Conservation (phyloP, 2,888 invertebrate genomes). For the Parascotia fuliginaria region DNA sequence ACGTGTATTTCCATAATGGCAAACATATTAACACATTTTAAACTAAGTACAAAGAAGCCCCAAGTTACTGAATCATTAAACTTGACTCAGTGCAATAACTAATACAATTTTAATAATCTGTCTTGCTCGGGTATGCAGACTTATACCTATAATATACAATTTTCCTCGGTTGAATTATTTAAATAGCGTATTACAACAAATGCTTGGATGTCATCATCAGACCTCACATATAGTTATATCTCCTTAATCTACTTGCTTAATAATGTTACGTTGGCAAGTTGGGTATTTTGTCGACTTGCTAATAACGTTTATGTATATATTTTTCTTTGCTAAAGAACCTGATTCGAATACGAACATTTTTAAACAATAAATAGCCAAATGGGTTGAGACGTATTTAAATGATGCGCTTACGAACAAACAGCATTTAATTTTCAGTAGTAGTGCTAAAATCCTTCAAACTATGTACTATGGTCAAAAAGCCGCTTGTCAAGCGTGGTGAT, state of each 20-base stretch:
- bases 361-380: no score
- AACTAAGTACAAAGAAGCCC: not conserved
- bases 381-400: no score
- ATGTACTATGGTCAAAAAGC: no score
- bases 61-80: slow-evolving; percentile 1
- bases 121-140: slow-evolving; percentile 2
- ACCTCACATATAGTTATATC: slow-evolving; percentile 3
- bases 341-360: no score
- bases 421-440: no score
- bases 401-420: no score
- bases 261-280: no score
- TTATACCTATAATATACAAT: slow-evolving; percentile 11
- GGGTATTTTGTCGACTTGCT: no score
- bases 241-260: not conserved
- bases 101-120: slow-evolving; percentile 10
- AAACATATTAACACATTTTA: not conserved
- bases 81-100: slow-evolving; percentile 6
- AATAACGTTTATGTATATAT: no score
- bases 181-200: slow-evolving; percentile 10
- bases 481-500: no score
- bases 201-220: slow-evolving; percentile 8
- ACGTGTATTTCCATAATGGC: not conserved
- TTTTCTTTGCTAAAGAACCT: no score
- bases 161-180: slow-evolving; percentile 14
- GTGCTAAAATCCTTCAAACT: no score